Evolutionary conservation across 1,140 invertebrate genomes (phyloP).

Genomic region (Pteromalus puparum): DNA sequence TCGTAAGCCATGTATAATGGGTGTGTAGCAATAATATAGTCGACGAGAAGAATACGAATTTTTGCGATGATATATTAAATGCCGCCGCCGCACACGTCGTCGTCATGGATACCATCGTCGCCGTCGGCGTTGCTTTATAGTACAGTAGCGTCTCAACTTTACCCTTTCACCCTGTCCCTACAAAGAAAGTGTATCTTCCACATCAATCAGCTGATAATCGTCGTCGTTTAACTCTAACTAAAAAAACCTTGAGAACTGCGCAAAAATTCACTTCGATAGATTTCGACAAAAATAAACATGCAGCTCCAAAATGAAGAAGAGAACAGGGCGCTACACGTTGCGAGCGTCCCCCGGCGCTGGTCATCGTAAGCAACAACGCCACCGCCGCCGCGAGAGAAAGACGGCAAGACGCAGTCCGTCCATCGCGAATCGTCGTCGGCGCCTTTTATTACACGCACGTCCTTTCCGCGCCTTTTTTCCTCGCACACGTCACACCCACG

Average conservation of each 20-base stretch:
- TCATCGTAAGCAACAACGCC: background rate
- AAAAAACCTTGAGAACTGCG: background rate
- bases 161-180: background rate
- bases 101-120: background rate
- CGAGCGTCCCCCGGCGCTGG: background rate
- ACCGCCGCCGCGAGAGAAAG: background rate
- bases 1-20: too few relatives aligned
- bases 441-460: background rate
- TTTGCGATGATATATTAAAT: background rate
- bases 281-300: background rate
- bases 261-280: too few relatives aligned
- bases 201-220: background rate
- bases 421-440: background rate
- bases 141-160: background rate
- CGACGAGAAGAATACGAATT: background rate
- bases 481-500: background rate
- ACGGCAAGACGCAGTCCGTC: background rate
- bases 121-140: background rate
- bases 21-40: background rate
- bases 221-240: background rate
- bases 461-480: slow-evolving; percentile 37
- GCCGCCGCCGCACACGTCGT: background rate
- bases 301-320: background rate
- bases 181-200: background rate
- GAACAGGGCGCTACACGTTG: background rate